A percentile compares a stretch with the other conserved stretches of the same genome.
Conservation (phyloP, 2,797 vertebrate genomes). For the Lycodopsis pacificus region DNA sequence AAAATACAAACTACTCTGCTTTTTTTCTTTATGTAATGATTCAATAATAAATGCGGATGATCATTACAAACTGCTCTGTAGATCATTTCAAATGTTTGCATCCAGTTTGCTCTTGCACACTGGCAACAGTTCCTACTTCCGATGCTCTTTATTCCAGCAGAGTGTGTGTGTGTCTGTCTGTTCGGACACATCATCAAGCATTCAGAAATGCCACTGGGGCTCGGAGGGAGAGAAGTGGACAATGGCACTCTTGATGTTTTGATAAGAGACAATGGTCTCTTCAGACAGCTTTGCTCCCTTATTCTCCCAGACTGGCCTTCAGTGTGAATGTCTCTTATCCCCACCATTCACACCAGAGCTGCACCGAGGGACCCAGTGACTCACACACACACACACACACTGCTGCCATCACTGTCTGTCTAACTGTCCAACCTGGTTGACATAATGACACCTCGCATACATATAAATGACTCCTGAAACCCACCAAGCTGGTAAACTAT, state of each 20-base stretch:
- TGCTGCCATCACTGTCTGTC: conserved; percentile 63
- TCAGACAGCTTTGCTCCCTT: conserved; percentile 79
- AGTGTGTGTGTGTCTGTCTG: conserved; percentile 51
- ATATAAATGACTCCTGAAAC: conserved; percentile 51
- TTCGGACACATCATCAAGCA: conserved; percentile 62
- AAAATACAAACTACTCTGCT: background rate
- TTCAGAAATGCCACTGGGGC: conserved; percentile 82
- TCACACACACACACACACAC: background rate
- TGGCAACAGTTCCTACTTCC: conserved; percentile 27
- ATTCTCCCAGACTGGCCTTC: conserved; percentile 81
- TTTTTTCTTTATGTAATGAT: conserved; percentile 1
- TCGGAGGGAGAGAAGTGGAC: conserved; percentile 76
- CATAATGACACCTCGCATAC: conserved; percentile 64
- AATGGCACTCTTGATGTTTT: conserved; percentile 81
- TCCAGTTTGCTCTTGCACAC: conserved; percentile 16
- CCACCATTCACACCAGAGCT: conserved; percentile 65
- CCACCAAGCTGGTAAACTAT: conserved; percentile 19
- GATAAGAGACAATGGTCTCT: conserved; percentile 84
- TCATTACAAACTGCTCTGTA: background rate
- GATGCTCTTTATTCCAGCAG: conserved; percentile 28
- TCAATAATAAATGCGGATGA: background rate
- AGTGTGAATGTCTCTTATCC: conserved; percentile 77
- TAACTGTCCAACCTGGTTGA: conserved; percentile 71
- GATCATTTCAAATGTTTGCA: conserved; percentile 17
- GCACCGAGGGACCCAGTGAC: conserved; percentile 58